These are phyloP conservation scores for Dascyllus trimaculatus DNA, from an alignment of 2,113 vertebrate genomes.

Conservation along the genomic window DNA sequence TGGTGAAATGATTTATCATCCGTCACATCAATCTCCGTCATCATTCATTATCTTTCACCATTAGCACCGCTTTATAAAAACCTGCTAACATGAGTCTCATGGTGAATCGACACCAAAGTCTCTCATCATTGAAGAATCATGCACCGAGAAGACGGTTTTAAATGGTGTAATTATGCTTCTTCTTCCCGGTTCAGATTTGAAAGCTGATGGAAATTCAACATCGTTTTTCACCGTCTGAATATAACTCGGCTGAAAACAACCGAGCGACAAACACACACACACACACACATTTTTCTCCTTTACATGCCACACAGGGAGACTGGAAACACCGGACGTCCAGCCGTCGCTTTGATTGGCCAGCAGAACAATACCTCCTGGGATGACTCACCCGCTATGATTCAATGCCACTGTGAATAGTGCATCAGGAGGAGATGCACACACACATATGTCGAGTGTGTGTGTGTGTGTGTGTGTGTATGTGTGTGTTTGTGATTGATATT, in stretches of 20 bases:
- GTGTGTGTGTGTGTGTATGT: slow-evolving; percentile 20
- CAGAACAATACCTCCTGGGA: slow-evolving; percentile 58
- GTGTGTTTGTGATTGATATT: slow-evolving; percentile 63
- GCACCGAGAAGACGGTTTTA: neutral
- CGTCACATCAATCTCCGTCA: neutral
- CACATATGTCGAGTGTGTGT: slow-evolving; percentile 33
- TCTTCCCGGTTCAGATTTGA: neutral
- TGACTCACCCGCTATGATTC: slow-evolving; percentile 74
- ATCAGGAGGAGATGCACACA: slow-evolving; percentile 47
- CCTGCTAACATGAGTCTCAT: neutral
- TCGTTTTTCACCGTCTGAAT: neutral
- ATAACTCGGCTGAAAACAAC: slow-evolving; percentile 13
- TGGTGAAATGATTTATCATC: slow-evolving; percentile 9
- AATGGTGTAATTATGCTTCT: neutral
- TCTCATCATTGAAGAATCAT: neutral
- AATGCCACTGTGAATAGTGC: slow-evolving; percentile 52
- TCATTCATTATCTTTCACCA: neutral
- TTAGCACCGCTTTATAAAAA: neutral
- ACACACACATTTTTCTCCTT: slow-evolving; percentile 17
- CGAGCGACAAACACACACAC: slow-evolving; percentile 9
- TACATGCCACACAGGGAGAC: slow-evolving; percentile 23
- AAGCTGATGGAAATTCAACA: neutral
- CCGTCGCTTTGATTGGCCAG: slow-evolving; percentile 61
- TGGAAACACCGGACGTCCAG: slow-evolving; percentile 65
- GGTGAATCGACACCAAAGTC: neutral